Percentiles rank a stretch among this genome's conserved stretches.
phyloP scores from a whole-genome alignment of 2,113 vertebrate genomes.

The Pedionomus torquatus region DNA sequence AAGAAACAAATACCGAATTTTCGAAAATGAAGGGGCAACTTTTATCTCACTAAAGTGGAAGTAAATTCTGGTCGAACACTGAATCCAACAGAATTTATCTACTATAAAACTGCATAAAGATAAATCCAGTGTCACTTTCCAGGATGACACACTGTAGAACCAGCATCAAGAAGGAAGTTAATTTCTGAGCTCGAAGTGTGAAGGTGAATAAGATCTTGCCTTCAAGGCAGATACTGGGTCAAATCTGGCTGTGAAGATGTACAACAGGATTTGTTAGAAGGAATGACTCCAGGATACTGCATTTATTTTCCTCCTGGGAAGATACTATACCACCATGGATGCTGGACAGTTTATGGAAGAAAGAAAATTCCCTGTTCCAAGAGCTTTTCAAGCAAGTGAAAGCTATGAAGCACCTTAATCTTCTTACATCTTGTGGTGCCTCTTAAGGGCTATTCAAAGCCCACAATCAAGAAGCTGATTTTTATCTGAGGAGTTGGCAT shows the following conservation, averaged over 20 bases:
- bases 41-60: background rate
- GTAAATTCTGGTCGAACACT: background rate
- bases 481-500: background rate
- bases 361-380: background rate
- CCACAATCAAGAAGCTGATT: background rate
- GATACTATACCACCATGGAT: background rate
- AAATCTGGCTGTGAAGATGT: background rate
- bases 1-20: background rate
- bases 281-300: background rate
- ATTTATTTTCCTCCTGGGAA: background rate
- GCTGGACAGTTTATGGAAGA: background rate
- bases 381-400: background rate
- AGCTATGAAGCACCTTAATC: background rate
- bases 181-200: background rate
- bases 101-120: background rate
- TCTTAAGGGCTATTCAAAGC: background rate
- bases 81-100: background rate
- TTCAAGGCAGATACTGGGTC: background rate
- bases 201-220: background rate
- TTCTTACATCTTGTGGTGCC: background rate
- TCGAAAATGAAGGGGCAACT: background rate
- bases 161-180: background rate
- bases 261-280: background rate
- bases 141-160: background rate
- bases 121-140: background rate